Evolutionary conservation across 2,888 invertebrate species (phyloP), one percentile per base, ranked within the genome.

Genomic region (Ypsolopha scabrella): DNA sequence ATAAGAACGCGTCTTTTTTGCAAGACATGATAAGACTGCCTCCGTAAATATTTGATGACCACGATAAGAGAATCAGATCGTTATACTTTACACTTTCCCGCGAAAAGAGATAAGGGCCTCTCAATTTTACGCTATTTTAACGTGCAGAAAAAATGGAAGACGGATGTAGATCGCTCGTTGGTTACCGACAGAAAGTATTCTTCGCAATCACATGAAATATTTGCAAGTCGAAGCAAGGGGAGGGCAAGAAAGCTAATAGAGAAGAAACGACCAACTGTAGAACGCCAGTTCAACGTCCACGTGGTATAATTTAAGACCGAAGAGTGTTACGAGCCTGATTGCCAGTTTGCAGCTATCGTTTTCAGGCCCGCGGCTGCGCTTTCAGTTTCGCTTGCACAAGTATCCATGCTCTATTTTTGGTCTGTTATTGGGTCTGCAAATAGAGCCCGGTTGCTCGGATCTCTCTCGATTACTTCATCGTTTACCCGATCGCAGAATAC

Each of bases 81-180:
- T 80, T 80, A 80, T 72, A 80, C 80, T 80, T 79, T 80, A 70
- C 80, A 74, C 76, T 79, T 75, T 75, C 65, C 58, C 60, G 70
- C 59, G 76, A 76, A 77, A 76, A 70, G 67, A 35, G 49, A 49
- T 47, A 47, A 36, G 4, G 47, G 13, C 47, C 47, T 38, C 47
- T 37, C 1, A 8, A n/a, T 24, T 24, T 46, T 46, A 9, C 13
- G 14, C 14, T 24, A n/a, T n/a, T 14, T 34, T 46, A 34, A 46
- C 33, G 35, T 33, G 24, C 14, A 43, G 8, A 43, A 14, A 43
- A 43, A 9, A 9, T 43, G 24, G 6, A 24, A 24, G 4, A 3
- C 24, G 24, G 24, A 24, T 24, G 24, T 24, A 4, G 24, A 4
- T 24, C 24, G 24, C 2, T 24, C 24, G 2, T 24, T 24, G 24